Percentiles rank a stretch among this genome's conserved stretches.
Conservation (phyloP, 1,140 invertebrate species). For the Wiebesia pumilae region DNA sequence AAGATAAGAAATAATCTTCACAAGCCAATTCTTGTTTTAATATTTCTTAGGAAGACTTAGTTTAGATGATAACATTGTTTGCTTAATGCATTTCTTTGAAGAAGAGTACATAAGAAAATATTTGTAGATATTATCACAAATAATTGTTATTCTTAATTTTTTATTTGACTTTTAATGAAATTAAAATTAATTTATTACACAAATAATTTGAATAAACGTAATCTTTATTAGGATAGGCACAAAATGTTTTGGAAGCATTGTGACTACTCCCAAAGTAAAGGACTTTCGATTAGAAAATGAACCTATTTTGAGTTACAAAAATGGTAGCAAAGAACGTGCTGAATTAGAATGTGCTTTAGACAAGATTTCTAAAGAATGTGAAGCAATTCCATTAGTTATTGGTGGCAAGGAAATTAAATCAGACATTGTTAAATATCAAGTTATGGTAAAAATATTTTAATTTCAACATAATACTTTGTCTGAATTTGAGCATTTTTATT, state of each 20-base stretch:
- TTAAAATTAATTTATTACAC: not conserved
- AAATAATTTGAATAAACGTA: slow-evolving; percentile 26
- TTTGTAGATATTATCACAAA: slow-evolving; percentile 53
- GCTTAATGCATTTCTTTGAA: slow-evolving; percentile 28
- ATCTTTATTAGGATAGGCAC: slow-evolving; percentile 63
- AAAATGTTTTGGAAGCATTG: slow-evolving; percentile 78
- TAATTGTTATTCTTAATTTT: not conserved
- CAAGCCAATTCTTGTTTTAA: not conserved
- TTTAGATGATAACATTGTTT: slow-evolving; percentile 56
- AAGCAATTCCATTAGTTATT: slow-evolving; percentile 95
- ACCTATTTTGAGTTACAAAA: slow-evolving; percentile 86
- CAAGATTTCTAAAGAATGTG: slow-evolving; percentile 78
- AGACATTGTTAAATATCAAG: slow-evolving; percentile 84
- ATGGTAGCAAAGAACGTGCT: slow-evolving; percentile 87
- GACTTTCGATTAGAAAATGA: slow-evolving; percentile 88
- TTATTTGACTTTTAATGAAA: not conserved
- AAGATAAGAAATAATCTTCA: slow-evolving; percentile 48
- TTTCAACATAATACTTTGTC: not conserved
- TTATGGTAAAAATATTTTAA: slow-evolving; percentile 76
- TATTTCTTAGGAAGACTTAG: slow-evolving; percentile 23
- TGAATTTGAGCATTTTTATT: not conserved
- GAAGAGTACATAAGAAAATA: slow-evolving; percentile 56
- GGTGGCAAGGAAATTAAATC: slow-evolving; percentile 90
- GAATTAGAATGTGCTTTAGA: slow-evolving; percentile 85
- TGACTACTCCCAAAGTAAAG: slow-evolving; percentile 78